Conservation (phyloP, 2,888 invertebrate species). For the Polydrusus cervinus region DNA sequence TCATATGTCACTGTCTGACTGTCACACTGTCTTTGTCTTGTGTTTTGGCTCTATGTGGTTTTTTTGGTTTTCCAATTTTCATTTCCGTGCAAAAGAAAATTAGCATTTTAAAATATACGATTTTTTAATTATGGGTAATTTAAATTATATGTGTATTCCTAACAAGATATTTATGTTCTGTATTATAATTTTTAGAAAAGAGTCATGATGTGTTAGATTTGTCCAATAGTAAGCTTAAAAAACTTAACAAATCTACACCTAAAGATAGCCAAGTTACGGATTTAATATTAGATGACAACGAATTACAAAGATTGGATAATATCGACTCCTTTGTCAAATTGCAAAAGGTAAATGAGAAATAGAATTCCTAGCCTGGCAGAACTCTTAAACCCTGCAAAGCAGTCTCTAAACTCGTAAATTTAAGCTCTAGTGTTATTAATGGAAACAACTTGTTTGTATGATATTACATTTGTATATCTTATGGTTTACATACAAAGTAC, state of each 20-base stretch:
- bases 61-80: too few relatives aligned
- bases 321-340: constrained; percentile 87
- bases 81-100: too few relatives aligned
- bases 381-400: too few relatives aligned
- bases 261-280: constrained; percentile 81
- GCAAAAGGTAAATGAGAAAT: constrained; percentile 77
- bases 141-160: not conserved
- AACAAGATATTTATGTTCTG: not conserved
- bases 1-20: too few relatives aligned
- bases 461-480: too few relatives aligned
- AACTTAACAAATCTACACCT: constrained; percentile 82
- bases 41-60: too few relatives aligned
- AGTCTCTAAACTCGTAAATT: too few relatives aligned
- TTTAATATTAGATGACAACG: constrained; percentile 89
- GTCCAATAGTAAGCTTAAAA: constrained; percentile 86
- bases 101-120: not conserved
- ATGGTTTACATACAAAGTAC: too few relatives aligned
- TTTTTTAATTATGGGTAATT: constrained; percentile 29
- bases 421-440: too few relatives aligned
- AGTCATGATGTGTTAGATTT: constrained; percentile 75
- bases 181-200: constrained; percentile 21
- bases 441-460: too few relatives aligned
- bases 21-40: too few relatives aligned
- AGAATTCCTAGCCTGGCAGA: not conserved
- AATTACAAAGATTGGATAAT: constrained; percentile 89